Evolutionary conservation across 2,113 vertebrate genomes (phyloP), one percentile per base, ranked within the genome.

Genomic region (Leptobrachium leishanense): DNA sequence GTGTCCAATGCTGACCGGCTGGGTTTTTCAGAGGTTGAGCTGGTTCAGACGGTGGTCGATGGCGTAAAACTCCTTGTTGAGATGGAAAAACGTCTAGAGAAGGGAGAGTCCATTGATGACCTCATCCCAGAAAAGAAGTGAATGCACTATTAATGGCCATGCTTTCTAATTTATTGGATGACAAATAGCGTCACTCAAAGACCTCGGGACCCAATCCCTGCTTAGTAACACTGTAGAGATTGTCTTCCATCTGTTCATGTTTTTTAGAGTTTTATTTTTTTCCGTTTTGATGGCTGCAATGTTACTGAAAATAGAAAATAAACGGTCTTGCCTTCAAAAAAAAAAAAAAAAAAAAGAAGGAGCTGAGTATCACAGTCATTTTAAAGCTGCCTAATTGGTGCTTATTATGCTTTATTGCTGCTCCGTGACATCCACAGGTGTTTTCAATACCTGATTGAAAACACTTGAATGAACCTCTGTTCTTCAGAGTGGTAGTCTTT

Each of bases 31-130:
- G 97, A 99, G 91, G 98, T 99, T 88, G 96, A 95, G 86, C 92
- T 99, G 88, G 94, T 99, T 73, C 98, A 99, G 91, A 96, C 93
- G 95, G 95, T 99, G 88, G 96, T 99, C 0, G 98, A 99, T 0
- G 97, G 97, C 0, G 91, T 99, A 84, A 96, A 94, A 83, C 91
- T 98, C 85, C 93, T 99, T 82, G 88, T 94, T 1, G 95, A 98
- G 70, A 99, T 99, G 96, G 98, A 99, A 87, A 98, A 98, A 88
- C 84, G 82, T 86, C 94, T 99, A 90, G 98, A 98, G 85, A 96
- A 96, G 76, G 92, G 94, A 74, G 89, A 96, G 90, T 79, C 91
- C 75, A 95, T 99, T 10, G 94, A 97, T 0, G 92, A 95, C 91
- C 84, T 98, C 74, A 92, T 99, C 44, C 98, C 97, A 31, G 88